These are phyloP conservation scores for Cirrhinus molitorella DNA, from an alignment of 2,797 vertebrate genomes.

Conservation along the genomic window DNA sequence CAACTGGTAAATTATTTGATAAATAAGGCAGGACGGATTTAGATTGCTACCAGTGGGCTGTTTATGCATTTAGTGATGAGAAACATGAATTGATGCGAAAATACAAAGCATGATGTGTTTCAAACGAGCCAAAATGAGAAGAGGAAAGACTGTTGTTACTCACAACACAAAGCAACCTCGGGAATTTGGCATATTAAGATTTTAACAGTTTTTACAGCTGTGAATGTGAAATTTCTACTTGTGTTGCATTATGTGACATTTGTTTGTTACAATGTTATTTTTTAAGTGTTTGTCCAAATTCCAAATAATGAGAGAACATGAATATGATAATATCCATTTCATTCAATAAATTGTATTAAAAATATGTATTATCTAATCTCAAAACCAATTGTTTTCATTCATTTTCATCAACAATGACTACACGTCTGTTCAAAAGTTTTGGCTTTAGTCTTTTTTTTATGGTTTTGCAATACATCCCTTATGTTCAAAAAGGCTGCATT, in stretches of 20 bases:
- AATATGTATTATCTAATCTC: not conserved
- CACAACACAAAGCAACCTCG: not conserved
- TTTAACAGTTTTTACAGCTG: not conserved
- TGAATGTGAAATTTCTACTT: not conserved
- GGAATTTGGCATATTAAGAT: not conserved
- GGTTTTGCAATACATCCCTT: not conserved
- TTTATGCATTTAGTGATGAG: slow-evolving; percentile 14
- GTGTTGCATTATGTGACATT: not conserved
- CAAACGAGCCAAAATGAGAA: not conserved
- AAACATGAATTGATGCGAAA: not conserved
- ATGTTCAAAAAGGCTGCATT: not conserved
- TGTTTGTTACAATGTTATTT: too few relatives aligned
- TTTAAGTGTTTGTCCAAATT: not conserved
- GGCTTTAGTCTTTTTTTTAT: not conserved
- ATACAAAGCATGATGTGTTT: not conserved
- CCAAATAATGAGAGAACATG: not conserved
- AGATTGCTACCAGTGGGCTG: not conserved
- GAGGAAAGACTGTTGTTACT: not conserved
- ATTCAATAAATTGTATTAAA: not conserved
- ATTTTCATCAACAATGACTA: not conserved
- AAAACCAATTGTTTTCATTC: not conserved
- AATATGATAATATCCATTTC: not conserved
- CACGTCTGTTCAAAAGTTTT: not conserved
- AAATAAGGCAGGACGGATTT: not conserved
- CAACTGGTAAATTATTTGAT: slow-evolving; percentile 5